Evolutionary conservation across 2,888 invertebrate genomes (phyloP), one percentile per base, ranked within the genome.

Genomic region (Eupithecia centaureata): DNA sequence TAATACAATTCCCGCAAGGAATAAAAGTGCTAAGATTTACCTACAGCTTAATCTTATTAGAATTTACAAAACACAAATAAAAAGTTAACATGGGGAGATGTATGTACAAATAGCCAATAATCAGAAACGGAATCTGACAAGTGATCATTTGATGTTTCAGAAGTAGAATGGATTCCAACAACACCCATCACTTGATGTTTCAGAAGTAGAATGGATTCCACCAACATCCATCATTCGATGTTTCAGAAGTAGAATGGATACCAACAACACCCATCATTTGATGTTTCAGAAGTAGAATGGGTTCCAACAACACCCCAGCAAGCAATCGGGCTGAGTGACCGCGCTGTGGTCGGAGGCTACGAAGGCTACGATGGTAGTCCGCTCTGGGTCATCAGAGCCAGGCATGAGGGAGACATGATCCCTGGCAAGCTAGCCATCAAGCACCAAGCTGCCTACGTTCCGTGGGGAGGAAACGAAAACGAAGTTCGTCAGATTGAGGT

Each of bases 361-460:
- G 93, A 93, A 73, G 91, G 87, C 0, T 76, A 90, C 42, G 93
- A 94, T 42, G 84, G 87, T 1, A 92, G 91, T 68, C 92, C 93
- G 0, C 82, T 93, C 4, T 93, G 93, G 91, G 86, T 92, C 0
- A 93, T 93, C 71, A 79, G 93, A 30, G 84, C 89, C 0, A 80
- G 79, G 38, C 85, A 82, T 60, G 82, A 92, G 70, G 88, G 89
- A 1, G 92, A 93, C 65, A 58, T 93, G 18, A 84, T 93, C 12
- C 93, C 93, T 1, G 93, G 93, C 10, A 94, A 93, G 73, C 77
- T 93, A 33, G 88, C 92, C 1, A 73, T 87, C 27, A 90, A 91
- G 70, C 93, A 92, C 65, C 81, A 78, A 12, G 68, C 83, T 5
- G 94, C 93, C 0, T 93, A 89, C 68, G 85, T 93, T 0, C 76